phyloP scores from a whole-genome alignment of 2,888 invertebrate genomes.

The Drosophila cognata region DNA sequence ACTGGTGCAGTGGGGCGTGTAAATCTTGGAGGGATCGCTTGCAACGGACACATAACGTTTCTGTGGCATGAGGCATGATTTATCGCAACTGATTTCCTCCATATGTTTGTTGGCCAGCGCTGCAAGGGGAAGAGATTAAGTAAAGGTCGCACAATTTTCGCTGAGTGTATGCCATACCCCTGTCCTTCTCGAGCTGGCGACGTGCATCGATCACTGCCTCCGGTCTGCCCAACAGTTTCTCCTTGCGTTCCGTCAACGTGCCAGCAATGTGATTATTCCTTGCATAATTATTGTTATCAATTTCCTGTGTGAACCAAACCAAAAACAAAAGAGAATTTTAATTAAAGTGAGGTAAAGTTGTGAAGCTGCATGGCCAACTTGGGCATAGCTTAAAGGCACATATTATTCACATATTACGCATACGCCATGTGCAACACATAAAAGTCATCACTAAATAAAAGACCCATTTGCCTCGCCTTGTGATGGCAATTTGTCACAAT shows the following conservation, averaged over 20 bases:
- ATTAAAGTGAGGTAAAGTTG: conserved; percentile 30
- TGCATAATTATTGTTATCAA: conserved; percentile 75
- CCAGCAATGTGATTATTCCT: conserved; percentile 82
- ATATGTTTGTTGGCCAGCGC: conserved; percentile 82
- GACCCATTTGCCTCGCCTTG: conserved; percentile 57
- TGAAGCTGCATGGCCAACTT: conserved; percentile 18
- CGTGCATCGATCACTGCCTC: conserved; percentile 79
- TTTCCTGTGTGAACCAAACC: conserved; percentile 60
- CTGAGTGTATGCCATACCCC: conserved; percentile 19
- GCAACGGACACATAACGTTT: conserved; percentile 91
- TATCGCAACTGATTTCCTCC: conserved; percentile 75
- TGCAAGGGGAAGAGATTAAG: conserved; percentile 39
- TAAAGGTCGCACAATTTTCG: background rate
- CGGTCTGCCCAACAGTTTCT: conserved; percentile 79
- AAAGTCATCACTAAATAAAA: conserved; percentile 71
- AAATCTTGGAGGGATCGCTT: conserved; percentile 87
- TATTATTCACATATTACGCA: conserved; percentile 50
- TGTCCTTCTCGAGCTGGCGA: conserved; percentile 63
- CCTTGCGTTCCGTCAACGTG: conserved; percentile 79
- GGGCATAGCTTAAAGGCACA: conserved; percentile 1
- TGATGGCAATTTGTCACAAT: conserved; percentile 78
- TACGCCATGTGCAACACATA: conserved; percentile 67
- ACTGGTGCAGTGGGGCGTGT: conserved; percentile 93
- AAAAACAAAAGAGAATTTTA: conserved; percentile 15
- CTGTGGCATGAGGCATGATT: conserved; percentile 86